Conservation (phyloP, 2,888 invertebrate species). For the Pristionchus arcanus region DNA sequence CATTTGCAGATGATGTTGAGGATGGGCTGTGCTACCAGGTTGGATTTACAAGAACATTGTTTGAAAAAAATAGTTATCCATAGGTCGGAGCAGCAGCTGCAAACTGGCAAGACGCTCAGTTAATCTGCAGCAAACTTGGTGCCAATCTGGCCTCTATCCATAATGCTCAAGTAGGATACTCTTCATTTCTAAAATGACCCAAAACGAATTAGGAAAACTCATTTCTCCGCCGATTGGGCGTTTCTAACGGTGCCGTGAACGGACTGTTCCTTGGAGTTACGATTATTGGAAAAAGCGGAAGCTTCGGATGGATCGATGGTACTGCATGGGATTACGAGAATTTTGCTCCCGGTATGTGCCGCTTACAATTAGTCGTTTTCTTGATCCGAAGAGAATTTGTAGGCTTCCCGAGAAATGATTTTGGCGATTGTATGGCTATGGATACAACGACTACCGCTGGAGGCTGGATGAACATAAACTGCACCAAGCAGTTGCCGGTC, state of each 20-base stretch:
- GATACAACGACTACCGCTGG: neutral
- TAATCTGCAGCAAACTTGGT: neutral
- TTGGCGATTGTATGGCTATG: neutral
- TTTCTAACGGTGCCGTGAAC: neutral
- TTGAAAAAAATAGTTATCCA: no score
- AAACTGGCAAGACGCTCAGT: neutral
- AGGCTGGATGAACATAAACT: neutral
- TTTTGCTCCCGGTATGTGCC: neutral
- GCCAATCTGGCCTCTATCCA: neutral
- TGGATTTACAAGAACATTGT: no score
- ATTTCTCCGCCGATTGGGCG: neutral
- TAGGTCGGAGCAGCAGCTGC: neutral
- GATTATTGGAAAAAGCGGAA: neutral
- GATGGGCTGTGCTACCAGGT: neutral
- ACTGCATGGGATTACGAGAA: neutral
- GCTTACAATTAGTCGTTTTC: no score
- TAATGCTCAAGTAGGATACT: neutral
- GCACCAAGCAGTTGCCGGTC: neutral
- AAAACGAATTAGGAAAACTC: neutral
- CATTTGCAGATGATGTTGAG: neutral
- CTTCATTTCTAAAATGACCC: no score
- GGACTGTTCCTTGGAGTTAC: neutral
- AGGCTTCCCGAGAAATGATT: neutral
- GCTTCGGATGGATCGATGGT: neutral
- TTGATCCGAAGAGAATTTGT: no score